These are phyloP conservation scores for Catagonus wagneri DNA, from an alignment of 2,113 vertebrate species.

Conservation along the genomic window DNA sequence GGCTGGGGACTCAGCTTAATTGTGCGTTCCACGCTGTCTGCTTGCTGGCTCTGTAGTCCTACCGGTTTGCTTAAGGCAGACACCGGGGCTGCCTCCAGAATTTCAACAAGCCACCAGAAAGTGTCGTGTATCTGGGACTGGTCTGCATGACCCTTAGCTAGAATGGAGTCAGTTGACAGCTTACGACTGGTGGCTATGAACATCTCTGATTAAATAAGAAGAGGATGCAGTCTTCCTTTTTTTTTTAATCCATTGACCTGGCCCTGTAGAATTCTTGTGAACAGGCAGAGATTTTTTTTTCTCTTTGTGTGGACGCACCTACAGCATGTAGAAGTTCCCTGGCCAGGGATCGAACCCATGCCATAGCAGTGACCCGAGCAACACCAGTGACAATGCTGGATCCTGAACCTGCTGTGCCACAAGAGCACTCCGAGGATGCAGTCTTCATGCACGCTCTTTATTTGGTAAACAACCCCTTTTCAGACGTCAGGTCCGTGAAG, in stretches of 20 bases:
- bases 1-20: accelerated
- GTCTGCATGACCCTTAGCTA: not conserved
- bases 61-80: not conserved
- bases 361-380: no score
- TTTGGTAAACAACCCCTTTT: not conserved
- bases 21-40: not conserved
- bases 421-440: no score
- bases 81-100: not conserved
- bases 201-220: not conserved
- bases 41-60: not conserved
- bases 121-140: not conserved
- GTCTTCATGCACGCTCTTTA: not conserved
- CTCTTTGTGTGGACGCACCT: no score
- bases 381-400: no score
- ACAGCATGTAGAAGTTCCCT: no score
- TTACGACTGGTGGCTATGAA: not conserved
- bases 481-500: accelerated
- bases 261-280: no score
- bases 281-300: no score
- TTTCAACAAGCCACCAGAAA: not conserved
- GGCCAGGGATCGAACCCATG: no score
- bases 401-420: no score
- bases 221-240: no score
- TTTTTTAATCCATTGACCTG: no score
- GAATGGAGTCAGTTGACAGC: not conserved